Conservation (phyloP, 2,888 invertebrate genomes). For the Macrosoma leucophasiata region DNA sequence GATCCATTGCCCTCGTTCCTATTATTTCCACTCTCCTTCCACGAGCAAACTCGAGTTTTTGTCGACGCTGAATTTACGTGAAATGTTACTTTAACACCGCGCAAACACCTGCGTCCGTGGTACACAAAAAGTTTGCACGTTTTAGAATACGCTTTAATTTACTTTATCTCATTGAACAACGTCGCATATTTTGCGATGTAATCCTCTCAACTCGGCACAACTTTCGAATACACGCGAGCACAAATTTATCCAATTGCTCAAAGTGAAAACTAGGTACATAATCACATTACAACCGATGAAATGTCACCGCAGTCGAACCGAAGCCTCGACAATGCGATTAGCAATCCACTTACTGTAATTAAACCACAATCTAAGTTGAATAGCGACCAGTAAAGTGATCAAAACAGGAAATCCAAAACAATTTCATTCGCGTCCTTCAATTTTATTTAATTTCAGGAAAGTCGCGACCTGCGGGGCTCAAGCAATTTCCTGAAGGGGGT, state of each 20-base stretch:
- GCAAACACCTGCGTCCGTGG: too few relatives aligned
- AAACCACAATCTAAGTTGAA: constrained; percentile 47
- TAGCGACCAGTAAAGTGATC: constrained; percentile 48
- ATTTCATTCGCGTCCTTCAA: constrained; percentile 64
- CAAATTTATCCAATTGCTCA: constrained; percentile 1
- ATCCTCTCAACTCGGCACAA: too few relatives aligned
- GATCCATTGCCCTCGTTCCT: too few relatives aligned
- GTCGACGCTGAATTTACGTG: too few relatives aligned
- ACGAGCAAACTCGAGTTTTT: too few relatives aligned
- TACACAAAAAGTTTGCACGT: too few relatives aligned
- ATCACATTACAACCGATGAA: constrained; percentile 26
- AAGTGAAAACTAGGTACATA: constrained; percentile 18
- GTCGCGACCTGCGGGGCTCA: constrained; percentile 61
- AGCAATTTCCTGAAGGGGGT: constrained; percentile 61
- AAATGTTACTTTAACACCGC: too few relatives aligned
- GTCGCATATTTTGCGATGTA: too few relatives aligned
- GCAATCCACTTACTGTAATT: constrained; percentile 59
- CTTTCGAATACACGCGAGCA: too few relatives aligned
- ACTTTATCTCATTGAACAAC: too few relatives aligned
- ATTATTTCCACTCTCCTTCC: too few relatives aligned
- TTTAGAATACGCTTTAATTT: too few relatives aligned
- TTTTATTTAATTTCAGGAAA: constrained; percentile 65
- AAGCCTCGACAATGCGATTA: constrained; percentile 41
- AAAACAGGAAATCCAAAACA: constrained; percentile 59
- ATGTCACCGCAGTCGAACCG: constrained; percentile 25